These are phyloP conservation scores for Cranoglanis bouderius DNA, from an alignment of 2,113 vertebrate genomes.

Conservation along the genomic window DNA sequence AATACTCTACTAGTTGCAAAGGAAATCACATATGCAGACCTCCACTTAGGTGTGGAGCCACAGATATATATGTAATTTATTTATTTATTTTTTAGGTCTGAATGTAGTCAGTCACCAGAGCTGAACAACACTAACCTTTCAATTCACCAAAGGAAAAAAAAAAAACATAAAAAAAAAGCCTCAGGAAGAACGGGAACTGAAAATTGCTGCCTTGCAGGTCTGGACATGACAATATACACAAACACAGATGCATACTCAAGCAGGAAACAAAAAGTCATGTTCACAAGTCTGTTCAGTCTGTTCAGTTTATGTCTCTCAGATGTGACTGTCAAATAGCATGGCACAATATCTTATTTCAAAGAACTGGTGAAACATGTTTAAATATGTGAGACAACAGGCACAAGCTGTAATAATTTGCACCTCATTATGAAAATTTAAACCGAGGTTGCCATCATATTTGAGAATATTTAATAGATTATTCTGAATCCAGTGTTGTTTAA, in stretches of 20 bases:
- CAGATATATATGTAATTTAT: background rate
- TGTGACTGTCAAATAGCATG: background rate
- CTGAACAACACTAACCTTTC: background rate
- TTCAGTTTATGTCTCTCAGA: background rate
- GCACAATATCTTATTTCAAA: background rate
- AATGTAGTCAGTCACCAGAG: background rate
- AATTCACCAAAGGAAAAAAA: background rate
- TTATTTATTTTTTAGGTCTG: background rate
- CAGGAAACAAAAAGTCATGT: background rate
- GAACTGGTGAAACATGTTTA: background rate
- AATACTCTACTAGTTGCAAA: background rate
- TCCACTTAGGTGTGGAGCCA: background rate
- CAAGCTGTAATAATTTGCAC: background rate
- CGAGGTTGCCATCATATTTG: background rate
- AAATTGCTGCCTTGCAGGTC: background rate
- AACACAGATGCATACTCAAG: conserved; percentile 3
- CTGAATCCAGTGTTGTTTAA: background rate
- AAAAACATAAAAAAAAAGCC: background rate
- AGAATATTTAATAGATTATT: background rate
- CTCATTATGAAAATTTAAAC: background rate
- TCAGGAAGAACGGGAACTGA: background rate
- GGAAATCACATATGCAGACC: background rate
- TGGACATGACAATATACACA: background rate
- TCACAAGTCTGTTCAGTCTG: background rate
- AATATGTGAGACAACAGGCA: background rate